Evolutionary conservation across 2,797 vertebrate species (phyloP), one percentile per base, ranked within the genome.

Genomic region (Hydrocynus forskahlii): DNA sequence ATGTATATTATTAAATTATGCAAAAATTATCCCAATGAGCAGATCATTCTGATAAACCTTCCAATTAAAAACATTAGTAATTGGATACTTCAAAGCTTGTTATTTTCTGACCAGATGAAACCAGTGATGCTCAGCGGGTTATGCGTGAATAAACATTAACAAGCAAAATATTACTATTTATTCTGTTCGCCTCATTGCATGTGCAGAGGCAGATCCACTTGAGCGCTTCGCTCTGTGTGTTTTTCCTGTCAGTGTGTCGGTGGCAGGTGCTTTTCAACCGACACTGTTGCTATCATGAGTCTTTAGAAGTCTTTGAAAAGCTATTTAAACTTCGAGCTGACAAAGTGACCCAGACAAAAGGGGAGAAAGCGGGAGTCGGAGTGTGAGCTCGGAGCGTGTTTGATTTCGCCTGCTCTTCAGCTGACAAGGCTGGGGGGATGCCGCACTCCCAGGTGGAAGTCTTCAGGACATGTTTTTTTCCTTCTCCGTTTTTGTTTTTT

Each of bases 401-500:
- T 81, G 85, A 79, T 83, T 78, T 83, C 45, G 1, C 21, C 78
- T 57, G 68, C 82, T 79, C 78, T 52, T 79, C 75, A 84, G 80
- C 81, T 73, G 80, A 73, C 57, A 62, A 72, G 75, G 75, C 59
- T 57, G 12, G 69, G 54, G 54, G 63, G 64, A 59, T 29, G 55
- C 60, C 19, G 35, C n/a, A 25, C 50, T 74, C 63, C 83, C 89
- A 89, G 90, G 87, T 92, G 92, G 90, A 92, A 91, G 88, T 91
- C 84, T 59, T 89, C 88, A 91, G 88, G 89, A 92, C 91, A 89
- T 90, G 92, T 88, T 66, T 25, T 35, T 21, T 21, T 13, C 12
- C 14, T 19, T n/a, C 21, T 48, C 89, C 87, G 79, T 66, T 38
- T 66, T 52, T 35, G 5, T 16, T 90, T 89, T 83, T 88, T 92